Evolutionary conservation across 2,888 invertebrate species (phyloP), one percentile per base, ranked within the genome.

Genomic region (Folsomia candida): DNA sequence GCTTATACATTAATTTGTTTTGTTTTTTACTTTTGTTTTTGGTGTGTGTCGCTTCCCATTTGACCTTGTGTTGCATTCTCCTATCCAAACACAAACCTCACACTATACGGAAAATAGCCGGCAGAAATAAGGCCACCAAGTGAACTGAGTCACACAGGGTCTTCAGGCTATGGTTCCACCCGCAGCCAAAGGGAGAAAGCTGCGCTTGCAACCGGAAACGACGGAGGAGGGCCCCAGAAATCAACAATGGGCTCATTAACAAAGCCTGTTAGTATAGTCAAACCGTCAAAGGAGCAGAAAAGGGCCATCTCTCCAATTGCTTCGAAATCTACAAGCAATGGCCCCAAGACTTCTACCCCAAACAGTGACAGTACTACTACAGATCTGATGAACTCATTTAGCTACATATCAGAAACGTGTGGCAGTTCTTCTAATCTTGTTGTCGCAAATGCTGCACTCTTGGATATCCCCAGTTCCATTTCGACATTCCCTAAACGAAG

Each of bases 141-240:
- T 79, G 82, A 83, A 72, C 81, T 83, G 70, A 84, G 84, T 76
- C 82, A 83, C 66, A 82, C 82, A 65, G 84, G 83, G 29, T 85
- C 84, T 62, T 85, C 85, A 63, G 85, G 85, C 64, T 86, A 85
- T 80, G 85, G 85, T 61, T 86, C 85, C 24, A 85, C 86, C 47
- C 82, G 85, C 67, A 85, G 71, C 82, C 84, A 81, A 82, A 76
- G 75, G 66, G 77, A 78, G 54, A 75, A 75, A 62, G 75, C 77
- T 51, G 54, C 51, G 20, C 67, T 63, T 27, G 66, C 58, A 4
- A 62, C 28, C 37, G 65, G 29, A 22, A 20, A 6, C 6, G n/a
- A 57, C 6, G 27, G n/a, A 24, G 65, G 51, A 26, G 18, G 54
- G 3, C 22, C 2, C 25, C 37, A 6, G 22, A 1, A 63, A 51